Base-by-base conservation (phyloP, 2,888 invertebrate genomes). In the Lapara coniferarum region DNA sequence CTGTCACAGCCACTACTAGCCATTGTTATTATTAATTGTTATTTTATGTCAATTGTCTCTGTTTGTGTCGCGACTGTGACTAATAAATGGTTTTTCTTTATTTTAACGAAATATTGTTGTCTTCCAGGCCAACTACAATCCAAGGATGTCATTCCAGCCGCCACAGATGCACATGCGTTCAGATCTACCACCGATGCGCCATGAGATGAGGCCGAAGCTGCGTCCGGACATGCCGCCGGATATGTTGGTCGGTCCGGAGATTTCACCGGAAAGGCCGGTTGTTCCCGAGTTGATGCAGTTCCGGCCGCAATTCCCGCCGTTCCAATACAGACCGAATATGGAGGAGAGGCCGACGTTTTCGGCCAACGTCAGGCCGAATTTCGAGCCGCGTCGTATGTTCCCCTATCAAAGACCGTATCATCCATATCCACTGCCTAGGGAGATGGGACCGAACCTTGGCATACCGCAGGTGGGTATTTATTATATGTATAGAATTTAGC, bases 71-170 rank as follows among this genome's bases (percentile, higher is more conserved):
- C n/a, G n/a, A n/a, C n/a, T n/a, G n/a, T n/a, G n/a, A n/a, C n/a
- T n/a, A n/a, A n/a, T n/a, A n/a, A n/a, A n/a, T n/a, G n/a, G n/a
- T n/a, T n/a, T n/a, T n/a, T n/a, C n/a, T n/a, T n/a, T n/a, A n/a
- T n/a, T n/a, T n/a, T 51, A 51, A 51, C 2, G 51, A 56, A 25
- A 13, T 19, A 19, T 52, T 51, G 2, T 70, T 70, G 63, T 5
- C 71, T 85, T 81, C 37, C 85, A 93, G 92, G 87, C 86, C 2
- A 89, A 90, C 73, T 92, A 88, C 77, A 77, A 78, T 30, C 86
- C 85, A 5, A 85, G 91, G 1, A 74, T 84, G 0, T 83, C 87
- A 0, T 91, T 89, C 73, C 89, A 90, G 0, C 81, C 87, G 2
- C 74, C 69, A 8, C 71, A 77, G 0, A 66, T 59, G 44, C 55